Evolutionary conservation across 1,140 invertebrate species (phyloP).

Genomic region (Olivierus martensii): DNA sequence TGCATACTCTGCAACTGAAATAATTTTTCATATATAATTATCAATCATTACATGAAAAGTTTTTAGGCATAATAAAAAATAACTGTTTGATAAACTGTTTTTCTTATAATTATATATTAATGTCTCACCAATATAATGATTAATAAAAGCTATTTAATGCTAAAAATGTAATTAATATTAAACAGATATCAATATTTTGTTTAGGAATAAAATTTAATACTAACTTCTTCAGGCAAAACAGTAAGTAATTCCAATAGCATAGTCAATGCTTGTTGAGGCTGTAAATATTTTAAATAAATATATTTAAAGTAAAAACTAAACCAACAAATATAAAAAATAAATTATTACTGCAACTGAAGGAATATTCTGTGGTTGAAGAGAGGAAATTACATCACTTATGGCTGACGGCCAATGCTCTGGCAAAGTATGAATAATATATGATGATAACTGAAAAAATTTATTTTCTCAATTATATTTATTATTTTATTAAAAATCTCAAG

Average conservation of each 20-base stretch:
- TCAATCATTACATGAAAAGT: too few relatives aligned
- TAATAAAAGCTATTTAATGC: too few relatives aligned
- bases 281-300: conserved; percentile 14
- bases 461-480: too few relatives aligned
- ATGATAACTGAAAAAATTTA: conserved; percentile 42
- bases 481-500: too few relatives aligned
- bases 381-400: conserved; percentile 45
- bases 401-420: conserved; percentile 46
- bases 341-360: conserved; percentile 31
- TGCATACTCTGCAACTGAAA: conserved; percentile 39
- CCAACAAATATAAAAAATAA: not conserved
- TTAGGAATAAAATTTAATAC: too few relatives aligned
- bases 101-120: too few relatives aligned
- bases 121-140: too few relatives aligned
- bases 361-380: conserved; percentile 44
- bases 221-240: conserved; percentile 67
- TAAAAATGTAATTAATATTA: too few relatives aligned
- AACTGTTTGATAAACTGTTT: too few relatives aligned
- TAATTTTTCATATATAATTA: too few relatives aligned
- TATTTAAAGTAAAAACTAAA: not conserved
- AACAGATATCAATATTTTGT: too few relatives aligned
- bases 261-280: conserved; percentile 36
- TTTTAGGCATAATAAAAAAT: too few relatives aligned
- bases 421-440: conserved; percentile 48
- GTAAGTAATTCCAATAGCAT: conserved; percentile 55